A percentile compares a stretch with the other conserved stretches of the same genome.
These are phyloP conservation scores for Lasaia peninsularis DNA, from an alignment of 1,140 invertebrate species.

Conservation along the genomic window DNA sequence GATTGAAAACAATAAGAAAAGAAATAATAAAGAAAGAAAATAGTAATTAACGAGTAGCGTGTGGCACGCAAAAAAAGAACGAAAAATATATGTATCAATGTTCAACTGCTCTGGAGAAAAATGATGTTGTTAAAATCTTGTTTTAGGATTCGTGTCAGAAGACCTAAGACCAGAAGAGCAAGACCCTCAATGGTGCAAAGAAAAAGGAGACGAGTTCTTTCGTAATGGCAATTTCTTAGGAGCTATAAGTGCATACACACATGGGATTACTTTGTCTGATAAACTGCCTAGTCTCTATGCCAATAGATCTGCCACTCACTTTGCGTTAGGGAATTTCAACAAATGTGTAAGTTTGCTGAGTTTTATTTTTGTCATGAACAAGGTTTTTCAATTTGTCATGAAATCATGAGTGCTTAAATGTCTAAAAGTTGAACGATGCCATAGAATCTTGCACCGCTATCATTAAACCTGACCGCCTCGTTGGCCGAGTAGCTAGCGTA, in stretches of 20 bases:
- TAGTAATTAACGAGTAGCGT: background rate
- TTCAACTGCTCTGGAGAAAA: too few relatives aligned
- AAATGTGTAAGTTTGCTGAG: conserved; percentile 75
- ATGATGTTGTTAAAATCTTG: too few relatives aligned
- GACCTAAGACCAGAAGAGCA: conserved; percentile 89
- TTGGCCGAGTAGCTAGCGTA: too few relatives aligned
- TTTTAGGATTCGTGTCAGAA: conserved; percentile 80
- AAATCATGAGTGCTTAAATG: too few relatives aligned
- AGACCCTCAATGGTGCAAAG: conserved; percentile 88
- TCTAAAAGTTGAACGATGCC: too few relatives aligned
- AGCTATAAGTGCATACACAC: conserved; percentile 88
- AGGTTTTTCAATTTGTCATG: too few relatives aligned
- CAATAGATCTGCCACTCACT: conserved; percentile 87
- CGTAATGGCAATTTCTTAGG: conserved; percentile 85
- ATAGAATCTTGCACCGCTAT: too few relatives aligned
- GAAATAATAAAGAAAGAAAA: background rate
- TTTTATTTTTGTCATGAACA: too few relatives aligned
- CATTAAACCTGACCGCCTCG: too few relatives aligned
- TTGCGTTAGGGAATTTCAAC: conserved; percentile 84
- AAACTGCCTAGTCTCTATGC: conserved; percentile 86
- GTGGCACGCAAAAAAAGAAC: too few relatives aligned
- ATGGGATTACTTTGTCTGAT: conserved; percentile 86
- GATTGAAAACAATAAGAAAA: too few relatives aligned
- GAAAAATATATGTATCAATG: too few relatives aligned
- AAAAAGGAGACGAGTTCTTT: conserved; percentile 90